A percentile compares a stretch with the other conserved stretches of the same genome.
phyloP scores from a whole-genome alignment of 1,140 invertebrate genomes.

The Drosophila malerkotliana region DNA sequence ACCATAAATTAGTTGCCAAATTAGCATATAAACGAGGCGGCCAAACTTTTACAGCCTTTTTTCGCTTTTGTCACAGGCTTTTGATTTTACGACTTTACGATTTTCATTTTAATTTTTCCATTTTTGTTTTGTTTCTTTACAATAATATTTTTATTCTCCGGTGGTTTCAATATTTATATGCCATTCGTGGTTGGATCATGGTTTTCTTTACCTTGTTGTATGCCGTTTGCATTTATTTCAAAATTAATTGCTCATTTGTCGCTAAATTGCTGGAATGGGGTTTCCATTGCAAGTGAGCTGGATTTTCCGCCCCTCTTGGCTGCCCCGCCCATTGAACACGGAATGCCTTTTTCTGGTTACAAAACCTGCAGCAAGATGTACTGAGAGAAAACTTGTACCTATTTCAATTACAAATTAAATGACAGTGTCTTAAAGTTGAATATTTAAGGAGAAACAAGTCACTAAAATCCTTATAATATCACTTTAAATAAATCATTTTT shows the following conservation, averaged over 20 bases:
- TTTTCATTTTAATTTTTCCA: not conserved
- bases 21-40: constrained; percentile 77
- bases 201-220: constrained; percentile 14
- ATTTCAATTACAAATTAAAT: too few species aligned
- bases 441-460: not conserved
- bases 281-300: constrained; percentile 69
- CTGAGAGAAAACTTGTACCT: not conserved
- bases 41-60: constrained; percentile 62
- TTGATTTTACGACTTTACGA: constrained; percentile 31
- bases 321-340: constrained; percentile 27
- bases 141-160: constrained; percentile 38
- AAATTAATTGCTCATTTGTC: constrained; percentile 82
- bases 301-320: constrained; percentile 31
- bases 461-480: not conserved
- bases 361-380: constrained; percentile 60
- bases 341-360: constrained; percentile 59
- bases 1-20: constrained; percentile 72
- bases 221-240: constrained; percentile 76
- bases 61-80: constrained; percentile 42
- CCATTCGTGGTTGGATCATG: constrained; percentile 15
- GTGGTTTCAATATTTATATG: constrained; percentile 32
- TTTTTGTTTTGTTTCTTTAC: constrained; percentile 7
- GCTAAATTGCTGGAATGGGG: constrained; percentile 81
- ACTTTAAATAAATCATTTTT: not conserved
- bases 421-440: not conserved